Base-by-base conservation (phyloP, 2,113 vertebrate species). In the Perognathus longimembris region DNA sequence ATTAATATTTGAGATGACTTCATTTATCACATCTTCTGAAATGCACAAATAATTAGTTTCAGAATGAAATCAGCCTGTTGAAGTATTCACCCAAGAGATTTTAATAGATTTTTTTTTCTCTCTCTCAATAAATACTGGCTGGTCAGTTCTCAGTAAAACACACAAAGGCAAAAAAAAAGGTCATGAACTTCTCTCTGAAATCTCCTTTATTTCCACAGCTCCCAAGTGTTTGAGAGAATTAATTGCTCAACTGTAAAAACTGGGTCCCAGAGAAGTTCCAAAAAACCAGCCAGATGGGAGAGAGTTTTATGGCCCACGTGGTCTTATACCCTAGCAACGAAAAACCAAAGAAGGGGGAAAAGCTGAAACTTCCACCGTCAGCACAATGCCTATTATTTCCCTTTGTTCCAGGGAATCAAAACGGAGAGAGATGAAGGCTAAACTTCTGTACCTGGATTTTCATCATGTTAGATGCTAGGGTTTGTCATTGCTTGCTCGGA, bases 361-460 rank as follows among this genome's bases (percentile, higher is more conserved):
- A 1, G 40, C 85, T 83, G 45, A 38, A 26, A 0, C 59, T 85
- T 45, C 85, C 67, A 73, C 26, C 40, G 15, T 88, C 66, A 69
- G 85, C 57, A 80, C 92, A 54, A 73, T 34, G 82, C 69, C 88
- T 88, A 0, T 69, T 83, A 74, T 71, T 90, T 92, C 36, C 63
- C 88, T 95, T 95, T 84, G 92, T 95, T 93, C 93, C 73, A 17
- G 59, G 40, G 57, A 22, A 82, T 54, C 77, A 76, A 88, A 88
- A 81, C 30, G 0, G 66, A 94, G 64, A 26, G 30, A 69, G 61
- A 40, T 30, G 67, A 83, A 63, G 76, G 77, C 50, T 34, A 88
- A 86, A 32, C 85, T 80, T 59, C 45, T 2, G 28, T 28, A 83
- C 54, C 91, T 89, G 94, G 38, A 64, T 96, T 92, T 90, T 90